Evolutionary conservation across 2,888 invertebrate genomes (phyloP).

Genomic region (Liodrosophila aerea): DNA sequence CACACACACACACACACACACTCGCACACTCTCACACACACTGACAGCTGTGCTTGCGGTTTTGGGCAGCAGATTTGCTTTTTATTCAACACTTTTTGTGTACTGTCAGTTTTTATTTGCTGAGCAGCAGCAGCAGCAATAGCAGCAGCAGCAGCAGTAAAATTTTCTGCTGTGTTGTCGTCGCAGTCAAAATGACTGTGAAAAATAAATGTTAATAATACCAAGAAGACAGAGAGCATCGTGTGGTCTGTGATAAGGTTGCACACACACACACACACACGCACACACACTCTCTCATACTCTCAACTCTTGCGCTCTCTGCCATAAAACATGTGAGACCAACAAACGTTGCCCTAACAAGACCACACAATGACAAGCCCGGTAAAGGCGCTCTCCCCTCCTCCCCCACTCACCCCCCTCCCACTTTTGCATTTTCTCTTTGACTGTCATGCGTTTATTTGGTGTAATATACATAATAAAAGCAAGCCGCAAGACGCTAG

Average conservation of each 20-base stretch:
- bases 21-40: neutral
- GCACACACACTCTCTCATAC: neutral
- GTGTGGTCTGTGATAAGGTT: constrained; percentile 49
- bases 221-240: constrained; percentile 36
- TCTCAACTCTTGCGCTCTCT: constrained; percentile 28
- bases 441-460: constrained; percentile 30
- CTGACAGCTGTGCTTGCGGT: constrained; percentile 57
- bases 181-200: constrained; percentile 65
- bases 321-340: constrained; percentile 37
- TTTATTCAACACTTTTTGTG: constrained; percentile 46
- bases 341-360: constrained; percentile 34
- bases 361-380: constrained; percentile 20
- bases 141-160: constrained; percentile 39
- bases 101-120: constrained; percentile 63
- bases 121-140: constrained; percentile 27
- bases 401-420: neutral
- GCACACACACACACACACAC: constrained; percentile 15
- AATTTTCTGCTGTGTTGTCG: constrained; percentile 70
- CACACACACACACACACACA: constrained; percentile 1
- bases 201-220: constrained; percentile 78
- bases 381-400: neutral
- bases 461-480: constrained; percentile 46
- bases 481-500: constrained; percentile 5
- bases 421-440: neutral
- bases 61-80: constrained; percentile 27